These are phyloP conservation scores for Rotaria sp. DNA, from an alignment of 2,888 invertebrate genomes.

Conservation along the genomic window DNA sequence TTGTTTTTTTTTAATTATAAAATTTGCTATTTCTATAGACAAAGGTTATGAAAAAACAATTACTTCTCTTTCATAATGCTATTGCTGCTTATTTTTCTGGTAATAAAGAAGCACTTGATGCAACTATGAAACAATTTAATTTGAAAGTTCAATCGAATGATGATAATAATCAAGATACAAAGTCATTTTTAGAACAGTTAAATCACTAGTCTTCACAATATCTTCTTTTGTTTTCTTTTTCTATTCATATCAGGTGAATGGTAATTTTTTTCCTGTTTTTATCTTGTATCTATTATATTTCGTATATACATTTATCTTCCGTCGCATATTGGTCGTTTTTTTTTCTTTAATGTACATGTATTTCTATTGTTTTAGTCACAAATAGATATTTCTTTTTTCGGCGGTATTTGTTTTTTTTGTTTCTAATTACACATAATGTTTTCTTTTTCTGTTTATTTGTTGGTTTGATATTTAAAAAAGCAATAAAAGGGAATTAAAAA, in stretches of 20 bases:
- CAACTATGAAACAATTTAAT: conserved; percentile 86
- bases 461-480: not conserved
- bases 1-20: not conserved
- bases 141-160: conserved; percentile 61
- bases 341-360: not conserved
- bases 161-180: conserved; percentile 10
- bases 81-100: conserved; percentile 93
- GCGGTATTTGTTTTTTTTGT: not conserved
- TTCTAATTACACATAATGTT: not conserved
- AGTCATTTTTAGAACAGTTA: conserved; percentile 38
- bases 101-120: conserved; percentile 83
- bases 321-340: not conserved
- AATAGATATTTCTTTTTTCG: not conserved
- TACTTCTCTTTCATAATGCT: conserved; percentile 88
- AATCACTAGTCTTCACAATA: conserved; percentile 28
- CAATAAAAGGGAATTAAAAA: not conserved
- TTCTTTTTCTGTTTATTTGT: not conserved
- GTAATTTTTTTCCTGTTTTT: not conserved
- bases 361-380: no score
- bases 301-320: not conserved
- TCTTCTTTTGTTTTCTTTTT: conserved; percentile 27
- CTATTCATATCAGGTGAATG: conserved; percentile 24
- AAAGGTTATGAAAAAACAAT: conserved; percentile 95
- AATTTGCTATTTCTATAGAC: conserved; percentile 62
- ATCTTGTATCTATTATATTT: not conserved